Percentiles rank a stretch among this genome's conserved stretches.
Conservation (phyloP, 2,113 vertebrate species). For the Progne subis region DNA sequence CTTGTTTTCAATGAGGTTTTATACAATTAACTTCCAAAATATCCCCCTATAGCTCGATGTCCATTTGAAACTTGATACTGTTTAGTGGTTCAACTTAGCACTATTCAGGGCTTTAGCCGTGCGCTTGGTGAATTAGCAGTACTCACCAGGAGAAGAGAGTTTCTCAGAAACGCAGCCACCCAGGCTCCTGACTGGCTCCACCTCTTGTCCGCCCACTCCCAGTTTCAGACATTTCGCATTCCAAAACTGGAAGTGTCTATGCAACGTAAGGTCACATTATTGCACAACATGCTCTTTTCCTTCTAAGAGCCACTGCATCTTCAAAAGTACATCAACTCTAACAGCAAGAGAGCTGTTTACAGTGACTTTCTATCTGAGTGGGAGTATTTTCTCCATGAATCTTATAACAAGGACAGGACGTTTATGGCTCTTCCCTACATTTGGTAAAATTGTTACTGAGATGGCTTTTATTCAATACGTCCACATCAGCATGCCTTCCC, state of each 20-base stretch:
- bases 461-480: conserved; percentile 31
- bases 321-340: conserved; percentile 53
- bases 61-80: background rate
- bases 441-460: background rate
- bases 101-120: background rate
- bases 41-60: conserved; percentile 24
- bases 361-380: conserved; percentile 48
- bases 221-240: conserved; percentile 68
- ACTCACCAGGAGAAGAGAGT: conserved; percentile 37
- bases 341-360: conserved; percentile 41
- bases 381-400: conserved; percentile 53
- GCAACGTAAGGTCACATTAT: conserved; percentile 38
- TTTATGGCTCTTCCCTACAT: background rate
- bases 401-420: conserved; percentile 34
- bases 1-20: conserved; percentile 27
- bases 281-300: conserved; percentile 14
- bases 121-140: background rate
- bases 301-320: conserved; percentile 51
- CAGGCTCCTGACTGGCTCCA: conserved; percentile 59
- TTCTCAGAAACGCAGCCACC: conserved; percentile 55
- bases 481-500: conserved; percentile 31
- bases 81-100: background rate
- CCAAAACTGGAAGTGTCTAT: conserved; percentile 65
- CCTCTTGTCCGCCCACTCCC: conserved; percentile 62
- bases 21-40: conserved; percentile 38